Percentiles rank a stretch among this genome's conserved stretches.
phyloP scores from a whole-genome alignment of 2,113 vertebrate species.

The Pantherophis guttatus region DNA sequence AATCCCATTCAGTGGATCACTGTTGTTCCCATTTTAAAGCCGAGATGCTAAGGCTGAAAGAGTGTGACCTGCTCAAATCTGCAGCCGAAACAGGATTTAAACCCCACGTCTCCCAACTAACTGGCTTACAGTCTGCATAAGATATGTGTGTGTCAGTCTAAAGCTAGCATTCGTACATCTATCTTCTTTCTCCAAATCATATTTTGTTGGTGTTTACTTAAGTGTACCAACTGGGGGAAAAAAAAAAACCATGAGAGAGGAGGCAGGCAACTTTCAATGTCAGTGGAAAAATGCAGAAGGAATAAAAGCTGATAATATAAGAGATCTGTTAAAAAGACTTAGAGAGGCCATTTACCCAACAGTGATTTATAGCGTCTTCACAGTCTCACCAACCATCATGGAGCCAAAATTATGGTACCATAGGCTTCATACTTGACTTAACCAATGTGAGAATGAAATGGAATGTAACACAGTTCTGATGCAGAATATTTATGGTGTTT shows the following conservation, averaged over 20 bases:
- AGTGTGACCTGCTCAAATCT: neutral
- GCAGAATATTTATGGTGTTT: neutral
- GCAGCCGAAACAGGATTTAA: neutral
- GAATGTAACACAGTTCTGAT: conserved; percentile 14
- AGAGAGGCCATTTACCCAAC: neutral
- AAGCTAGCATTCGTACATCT: neutral
- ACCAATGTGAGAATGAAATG: neutral
- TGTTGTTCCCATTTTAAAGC: conserved; percentile 3
- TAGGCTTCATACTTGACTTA: neutral
- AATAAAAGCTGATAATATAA: neutral
- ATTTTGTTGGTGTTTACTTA: neutral
- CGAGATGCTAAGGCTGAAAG: neutral
- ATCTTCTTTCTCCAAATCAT: neutral
- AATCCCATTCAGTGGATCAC: neutral
- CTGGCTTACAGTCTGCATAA: neutral
- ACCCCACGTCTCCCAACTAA: neutral
- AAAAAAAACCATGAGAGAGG: neutral
- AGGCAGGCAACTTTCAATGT: neutral
- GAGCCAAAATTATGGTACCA: neutral
- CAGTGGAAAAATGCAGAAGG: neutral
- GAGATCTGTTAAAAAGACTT: neutral
- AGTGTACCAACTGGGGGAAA: neutral
- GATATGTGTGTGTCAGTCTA: neutral
- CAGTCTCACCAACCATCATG: neutral
- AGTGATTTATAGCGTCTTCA: neutral